Percentiles rank a stretch among this genome's conserved stretches.
Evolutionary conservation across 2,888 invertebrate genomes (phyloP).

Genomic region (Rotaria magnacalcarata): DNA sequence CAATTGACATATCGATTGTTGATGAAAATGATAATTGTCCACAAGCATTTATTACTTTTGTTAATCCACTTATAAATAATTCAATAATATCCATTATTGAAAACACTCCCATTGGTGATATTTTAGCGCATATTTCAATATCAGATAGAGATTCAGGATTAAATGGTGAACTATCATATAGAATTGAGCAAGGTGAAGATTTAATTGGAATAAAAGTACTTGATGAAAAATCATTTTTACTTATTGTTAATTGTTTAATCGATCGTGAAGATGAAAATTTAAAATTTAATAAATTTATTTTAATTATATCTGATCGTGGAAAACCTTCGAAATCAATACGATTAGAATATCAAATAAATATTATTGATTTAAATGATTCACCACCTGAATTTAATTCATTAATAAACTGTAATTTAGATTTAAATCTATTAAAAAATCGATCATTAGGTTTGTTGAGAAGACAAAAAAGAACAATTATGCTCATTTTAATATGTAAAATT

Average conservation of each 20-base stretch:
- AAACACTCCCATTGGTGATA: slow-evolving; percentile 32
- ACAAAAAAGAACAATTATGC: too few species aligned
- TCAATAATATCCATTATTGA: slow-evolving; percentile 34
- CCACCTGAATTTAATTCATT: not conserved
- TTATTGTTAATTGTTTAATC: slow-evolving; percentile 13
- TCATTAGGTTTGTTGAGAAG: not conserved
- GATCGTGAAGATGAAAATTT: slow-evolving; percentile 37
- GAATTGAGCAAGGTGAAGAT: not conserved
- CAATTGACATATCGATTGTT: slow-evolving; percentile 32
- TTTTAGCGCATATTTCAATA: slow-evolving; percentile 44
- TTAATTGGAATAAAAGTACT: slow-evolving; percentile 25
- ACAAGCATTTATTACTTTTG: slow-evolving; percentile 38
- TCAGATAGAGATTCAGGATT: slow-evolving; percentile 38
- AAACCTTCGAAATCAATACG: not conserved
- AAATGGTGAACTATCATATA: slow-evolving; percentile 38
- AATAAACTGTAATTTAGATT: not conserved
- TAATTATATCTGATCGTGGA: not conserved
- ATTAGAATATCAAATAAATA: slow-evolving; percentile 12
- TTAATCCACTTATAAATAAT: not conserved
- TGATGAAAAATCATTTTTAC: slow-evolving; percentile 40
- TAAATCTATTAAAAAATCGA: not conserved
- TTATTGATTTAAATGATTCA: not conserved
- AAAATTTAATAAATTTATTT: not conserved
- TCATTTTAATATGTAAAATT: too few species aligned
- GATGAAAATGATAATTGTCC: slow-evolving; percentile 44